Base-by-base conservation (phyloP, 2,888 invertebrate species). In the Hedychridium roseum region DNA sequence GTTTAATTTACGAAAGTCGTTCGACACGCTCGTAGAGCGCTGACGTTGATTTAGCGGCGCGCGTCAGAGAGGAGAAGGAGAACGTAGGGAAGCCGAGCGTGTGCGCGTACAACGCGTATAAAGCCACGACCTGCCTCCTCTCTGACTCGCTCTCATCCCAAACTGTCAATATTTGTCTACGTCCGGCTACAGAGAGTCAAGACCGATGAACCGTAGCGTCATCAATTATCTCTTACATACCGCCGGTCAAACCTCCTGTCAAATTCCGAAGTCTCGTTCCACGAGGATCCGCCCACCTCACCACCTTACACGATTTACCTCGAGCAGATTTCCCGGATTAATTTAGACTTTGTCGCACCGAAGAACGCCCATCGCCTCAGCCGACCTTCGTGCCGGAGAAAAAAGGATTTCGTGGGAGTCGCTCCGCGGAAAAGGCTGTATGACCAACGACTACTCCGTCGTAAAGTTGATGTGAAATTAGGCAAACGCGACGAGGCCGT, bases 151-250 rank as follows among this genome's bases (percentile, higher is more conserved):
- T 62, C 47, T 60, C 63, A 62, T 63, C 57, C 56, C 53, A 60
- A 57, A 59, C 57, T 64, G 70, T 69, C 66, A 70, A 71, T 70
- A 71, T 73, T 73, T 71, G 70, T 60, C 64, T 57, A 43, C 45
- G 63, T 62, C 60, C 52, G 61, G 63, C 68, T 62, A 65, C 68
- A 60, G 62, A 64, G 60, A n/a, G 56, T 54, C 48, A 45, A 56
- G 54, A 61, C 64, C 66, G 64, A 69, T 68, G 67, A 66, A 63
- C 61, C 67, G 60, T 66, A 67, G 62, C 57, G 58, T 73, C 72
- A 72, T 73, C 71, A 73, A 73, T 73, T 73, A 73, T 71, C 66
- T 62, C 68, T 70, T 66, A 70, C 64, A 66, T 68, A 57, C 64
- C 51, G 15, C 40, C 43, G 42, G 12, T 36, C 37, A 49, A 46